Conservation (phyloP, 2,888 invertebrate genomes). For the Noctuana brunneofusca region DNA sequence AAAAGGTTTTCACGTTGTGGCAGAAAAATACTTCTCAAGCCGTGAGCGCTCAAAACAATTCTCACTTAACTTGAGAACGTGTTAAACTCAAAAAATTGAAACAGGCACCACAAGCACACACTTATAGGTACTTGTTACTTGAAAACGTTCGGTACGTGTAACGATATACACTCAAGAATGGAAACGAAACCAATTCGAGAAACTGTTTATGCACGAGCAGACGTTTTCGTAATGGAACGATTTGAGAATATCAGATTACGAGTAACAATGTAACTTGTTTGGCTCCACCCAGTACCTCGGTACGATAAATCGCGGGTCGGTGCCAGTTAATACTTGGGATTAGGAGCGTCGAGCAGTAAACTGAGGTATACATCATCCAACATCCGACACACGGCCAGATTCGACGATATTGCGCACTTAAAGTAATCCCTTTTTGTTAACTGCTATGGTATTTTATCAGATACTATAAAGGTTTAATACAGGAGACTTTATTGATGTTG, state of each 20-base stretch:
- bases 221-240: constrained; percentile 29
- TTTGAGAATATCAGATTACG: constrained; percentile 53
- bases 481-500: constrained; percentile 16
- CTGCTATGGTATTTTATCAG: constrained; percentile 22
- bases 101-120: constrained; percentile 6
- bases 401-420: constrained; percentile 19
- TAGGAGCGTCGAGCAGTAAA: constrained; percentile 62
- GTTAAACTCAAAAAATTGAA: constrained; percentile 5
- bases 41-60: not conserved
- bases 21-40: not conserved
- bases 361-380: constrained; percentile 50
- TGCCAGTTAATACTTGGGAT: constrained; percentile 65
- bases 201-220: constrained; percentile 26
- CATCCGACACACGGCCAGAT: constrained; percentile 41
- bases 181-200: constrained; percentile 21
- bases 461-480: constrained; percentile 9
- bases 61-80: constrained; percentile 1
- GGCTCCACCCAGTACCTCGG: constrained; percentile 50
- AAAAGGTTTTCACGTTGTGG: not conserved
- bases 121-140: constrained; percentile 13
- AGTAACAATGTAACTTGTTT: constrained; percentile 59
- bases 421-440: constrained; percentile 30
- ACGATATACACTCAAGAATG: constrained; percentile 11
- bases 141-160: constrained; percentile 18
- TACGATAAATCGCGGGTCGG: constrained; percentile 65